phyloP scores from a whole-genome alignment of 2,888 invertebrate genomes.

The Epinotia ramella region DNA sequence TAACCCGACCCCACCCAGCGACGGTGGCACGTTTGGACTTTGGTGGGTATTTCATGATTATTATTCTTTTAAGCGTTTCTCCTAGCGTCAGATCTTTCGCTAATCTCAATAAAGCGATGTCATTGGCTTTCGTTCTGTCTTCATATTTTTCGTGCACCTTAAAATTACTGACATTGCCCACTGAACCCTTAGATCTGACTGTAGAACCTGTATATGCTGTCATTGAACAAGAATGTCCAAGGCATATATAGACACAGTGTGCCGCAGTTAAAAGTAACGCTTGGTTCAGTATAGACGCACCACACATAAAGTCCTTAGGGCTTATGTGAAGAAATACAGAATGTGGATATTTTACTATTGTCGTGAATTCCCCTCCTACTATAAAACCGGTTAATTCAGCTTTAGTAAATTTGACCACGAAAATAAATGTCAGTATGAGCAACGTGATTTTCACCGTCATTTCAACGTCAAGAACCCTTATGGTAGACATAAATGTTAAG shows the following conservation, averaged over 20 bases:
- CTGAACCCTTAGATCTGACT: neutral
- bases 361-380: neutral
- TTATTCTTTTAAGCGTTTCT: neutral
- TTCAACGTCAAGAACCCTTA: neutral
- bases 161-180: neutral
- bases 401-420: neutral
- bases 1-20: neutral
- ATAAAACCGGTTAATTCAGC: conserved; percentile 1
- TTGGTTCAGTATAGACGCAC: neutral
- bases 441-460: neutral
- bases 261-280: neutral
- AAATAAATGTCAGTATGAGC: neutral
- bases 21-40: neutral
- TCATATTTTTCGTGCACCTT: neutral
- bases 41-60: neutral
- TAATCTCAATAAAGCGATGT: neutral
- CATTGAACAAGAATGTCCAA: neutral
- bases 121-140: neutral
- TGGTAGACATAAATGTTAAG: no score
- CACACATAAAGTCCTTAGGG: neutral
- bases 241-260: neutral
- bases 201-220: neutral
- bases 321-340: neutral
- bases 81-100: neutral
- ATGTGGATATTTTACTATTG: neutral